Evolutionary conservation across 2,797 vertebrate genomes (phyloP).

Genomic region (Trachops cirrhosus): DNA sequence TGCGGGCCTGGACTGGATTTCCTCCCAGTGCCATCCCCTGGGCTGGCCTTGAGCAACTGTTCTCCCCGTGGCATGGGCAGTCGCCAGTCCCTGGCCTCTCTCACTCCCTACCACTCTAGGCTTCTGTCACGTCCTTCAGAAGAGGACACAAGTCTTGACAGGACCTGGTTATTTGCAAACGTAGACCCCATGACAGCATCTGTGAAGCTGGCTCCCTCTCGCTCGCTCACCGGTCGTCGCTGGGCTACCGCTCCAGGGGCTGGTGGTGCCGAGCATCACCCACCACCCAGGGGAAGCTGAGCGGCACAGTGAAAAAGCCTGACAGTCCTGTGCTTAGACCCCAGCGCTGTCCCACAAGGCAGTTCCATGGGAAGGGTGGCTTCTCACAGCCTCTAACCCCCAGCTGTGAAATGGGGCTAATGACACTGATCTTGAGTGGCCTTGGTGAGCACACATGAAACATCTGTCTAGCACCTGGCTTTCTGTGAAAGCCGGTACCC

Average conservation of each 20-base stretch:
- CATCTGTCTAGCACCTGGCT: neutral
- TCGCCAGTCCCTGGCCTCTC: neutral
- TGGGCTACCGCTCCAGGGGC: neutral
- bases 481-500: neutral
- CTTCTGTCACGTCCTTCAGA: neutral
- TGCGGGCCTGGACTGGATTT: neutral
- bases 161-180: neutral
- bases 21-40: neutral
- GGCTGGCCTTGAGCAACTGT: neutral
- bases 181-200: neutral
- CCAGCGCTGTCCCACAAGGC: neutral
- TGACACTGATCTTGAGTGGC: neutral
- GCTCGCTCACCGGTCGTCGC: fast-evolving
- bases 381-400: neutral
- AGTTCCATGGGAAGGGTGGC: neutral
- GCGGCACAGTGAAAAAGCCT: neutral
- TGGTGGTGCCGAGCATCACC: neutral
- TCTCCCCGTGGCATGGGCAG: fast-evolving
- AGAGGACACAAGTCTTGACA: neutral
- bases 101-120: neutral
- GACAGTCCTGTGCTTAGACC: neutral
- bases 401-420: neutral
- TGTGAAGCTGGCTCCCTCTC: neutral
- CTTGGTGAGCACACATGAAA: neutral
- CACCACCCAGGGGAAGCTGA: neutral